Conservation (phyloP, 2,113 vertebrate species). For the Corythornis vintsioides region DNA sequence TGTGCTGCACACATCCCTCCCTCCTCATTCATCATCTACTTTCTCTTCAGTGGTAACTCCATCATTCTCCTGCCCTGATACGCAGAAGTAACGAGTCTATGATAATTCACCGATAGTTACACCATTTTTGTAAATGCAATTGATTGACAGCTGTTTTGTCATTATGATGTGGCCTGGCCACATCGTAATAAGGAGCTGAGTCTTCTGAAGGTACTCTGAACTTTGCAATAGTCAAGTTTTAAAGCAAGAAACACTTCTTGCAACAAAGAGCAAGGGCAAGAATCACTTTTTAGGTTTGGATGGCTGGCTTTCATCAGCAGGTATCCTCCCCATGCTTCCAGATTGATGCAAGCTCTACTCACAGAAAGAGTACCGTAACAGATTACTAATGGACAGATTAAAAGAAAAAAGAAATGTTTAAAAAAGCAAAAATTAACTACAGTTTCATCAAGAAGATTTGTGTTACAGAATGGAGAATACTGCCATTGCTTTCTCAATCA, state of each 20-base stretch:
- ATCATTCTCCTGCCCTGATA: not conserved
- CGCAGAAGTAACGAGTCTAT: not conserved
- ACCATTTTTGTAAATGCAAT: not conserved
- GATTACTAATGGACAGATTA: not conserved
- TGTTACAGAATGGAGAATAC: not conserved
- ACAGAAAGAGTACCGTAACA: not conserved
- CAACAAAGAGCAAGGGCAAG: not conserved
- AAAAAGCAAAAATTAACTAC: not conserved
- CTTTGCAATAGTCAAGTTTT: not conserved
- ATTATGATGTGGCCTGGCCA: not conserved
- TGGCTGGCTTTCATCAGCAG: not conserved
- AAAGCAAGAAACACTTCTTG: not conserved
- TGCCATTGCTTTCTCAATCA: not conserved
- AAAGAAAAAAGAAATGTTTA: not conserved
- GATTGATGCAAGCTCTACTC: not conserved
- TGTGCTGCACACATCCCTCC: not conserved
- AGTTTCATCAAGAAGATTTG: not conserved
- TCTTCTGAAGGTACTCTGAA: not conserved
- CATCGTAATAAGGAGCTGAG: not conserved
- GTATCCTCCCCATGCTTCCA: not conserved
- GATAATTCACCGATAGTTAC: not conserved
- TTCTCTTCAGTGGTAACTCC: conserved; percentile 21
- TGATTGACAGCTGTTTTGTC: not conserved
- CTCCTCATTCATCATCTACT: conserved; percentile 43
- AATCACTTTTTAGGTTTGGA: not conserved